Evolutionary conservation across 2,797 vertebrate genomes (phyloP), one percentile per base, ranked within the genome.

Genomic region (Cottoperca gobio): DNA sequence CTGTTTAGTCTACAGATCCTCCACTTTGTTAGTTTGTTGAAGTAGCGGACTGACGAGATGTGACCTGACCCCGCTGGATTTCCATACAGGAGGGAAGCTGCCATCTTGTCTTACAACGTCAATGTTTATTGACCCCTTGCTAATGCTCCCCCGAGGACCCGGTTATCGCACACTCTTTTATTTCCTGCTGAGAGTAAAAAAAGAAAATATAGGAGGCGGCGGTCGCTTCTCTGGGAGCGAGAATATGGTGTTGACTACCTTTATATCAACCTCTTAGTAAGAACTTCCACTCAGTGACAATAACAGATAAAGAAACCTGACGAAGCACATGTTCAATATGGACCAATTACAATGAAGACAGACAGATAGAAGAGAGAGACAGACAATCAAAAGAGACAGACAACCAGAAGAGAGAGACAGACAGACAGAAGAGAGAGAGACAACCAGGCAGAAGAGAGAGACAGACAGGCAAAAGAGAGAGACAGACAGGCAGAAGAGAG

Each of bases 31-130:
- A 87, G 88, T 92, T 89, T 92, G 88, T 88, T 86, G 86, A 83
- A 84, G 84, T 86, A 87, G 79, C 77, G 66, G 69, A 81, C 79
- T 87, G 89, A 91, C 83, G 79, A 78, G 85, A 88, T 26, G 83
- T 89, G 89, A 85, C 86, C 86, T 83, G 88, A 91, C 88, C 87
- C 70, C 79, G 50, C 75, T 40, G 68, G 73, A 46, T 78, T 79
- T 86, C 68, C 81, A 69, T 78, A 69, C 75, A 73, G 79, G 74
- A 85, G 80, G 77, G 82, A 86, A 88, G 83, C 85, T 33, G 86
- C 86, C 90, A 84, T 89, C 90, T 87, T 92, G 86, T 89, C 72
- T 92, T 91, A 89, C 90, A 89, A 89, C 14, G 55, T 89, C 87
- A 90, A 87, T 91, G 86, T 93, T 92, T 92, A 86, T 84, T 37